These are phyloP conservation scores for Ypsolopha scabrella DNA, from an alignment of 2,888 invertebrate genomes.

Conservation along the genomic window DNA sequence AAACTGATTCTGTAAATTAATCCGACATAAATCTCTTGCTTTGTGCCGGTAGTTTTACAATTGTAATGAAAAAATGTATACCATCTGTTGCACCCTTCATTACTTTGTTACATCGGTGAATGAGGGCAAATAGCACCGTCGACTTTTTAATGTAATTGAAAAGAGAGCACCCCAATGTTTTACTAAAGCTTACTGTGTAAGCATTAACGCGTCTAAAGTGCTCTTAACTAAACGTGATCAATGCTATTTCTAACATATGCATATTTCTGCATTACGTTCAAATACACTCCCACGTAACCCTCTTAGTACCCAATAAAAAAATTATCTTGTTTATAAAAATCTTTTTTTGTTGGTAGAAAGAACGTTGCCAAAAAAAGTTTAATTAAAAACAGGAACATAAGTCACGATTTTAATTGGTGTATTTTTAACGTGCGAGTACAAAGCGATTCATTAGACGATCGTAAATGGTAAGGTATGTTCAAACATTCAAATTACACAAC, in stretches of 20 bases:
- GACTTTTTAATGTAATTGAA: constrained; percentile 68
- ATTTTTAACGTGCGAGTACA: no score
- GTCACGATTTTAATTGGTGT: no score
- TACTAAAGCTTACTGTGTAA: constrained; percentile 45
- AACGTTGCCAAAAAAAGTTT: no score
- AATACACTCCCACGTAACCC: no score
- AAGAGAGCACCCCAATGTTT: constrained; percentile 54
- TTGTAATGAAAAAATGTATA: constrained; percentile 62
- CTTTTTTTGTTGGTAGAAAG: no score
- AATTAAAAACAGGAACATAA: no score
- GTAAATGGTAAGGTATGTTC: no score
- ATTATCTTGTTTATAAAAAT: no score
- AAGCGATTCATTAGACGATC: no score
- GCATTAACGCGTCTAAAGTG: constrained; percentile 35
- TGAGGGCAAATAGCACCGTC: constrained; percentile 51
- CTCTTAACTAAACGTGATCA: constrained; percentile 7
- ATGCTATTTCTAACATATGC: not conserved
- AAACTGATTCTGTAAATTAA: constrained; percentile 54
- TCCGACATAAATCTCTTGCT: constrained; percentile 61
- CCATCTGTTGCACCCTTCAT: constrained; percentile 70
- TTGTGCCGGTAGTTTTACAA: constrained; percentile 47
- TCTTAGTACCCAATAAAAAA: no score
- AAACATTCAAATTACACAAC: no score
- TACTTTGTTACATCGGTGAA: constrained; percentile 45
- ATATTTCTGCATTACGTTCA: no score